Evolutionary conservation across 2,797 vertebrate genomes (phyloP).

Genomic region (Tympanoctomys barrerae): DNA sequence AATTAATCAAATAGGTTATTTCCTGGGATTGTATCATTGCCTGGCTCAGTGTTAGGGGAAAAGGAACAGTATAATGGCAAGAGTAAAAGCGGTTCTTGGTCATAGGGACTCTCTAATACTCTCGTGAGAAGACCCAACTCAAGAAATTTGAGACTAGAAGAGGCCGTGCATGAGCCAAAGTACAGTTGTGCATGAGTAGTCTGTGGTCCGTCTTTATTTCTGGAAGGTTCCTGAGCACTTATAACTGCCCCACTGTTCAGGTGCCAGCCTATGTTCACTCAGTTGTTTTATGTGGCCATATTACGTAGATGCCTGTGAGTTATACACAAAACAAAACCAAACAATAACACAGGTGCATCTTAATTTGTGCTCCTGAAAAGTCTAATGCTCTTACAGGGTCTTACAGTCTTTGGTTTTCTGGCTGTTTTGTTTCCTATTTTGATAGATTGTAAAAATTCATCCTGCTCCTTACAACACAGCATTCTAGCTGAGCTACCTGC

Average conservation of each 20-base stretch:
- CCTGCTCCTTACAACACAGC: background rate
- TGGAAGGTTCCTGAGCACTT: background rate
- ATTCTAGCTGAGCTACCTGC: background rate
- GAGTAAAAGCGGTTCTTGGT: background rate
- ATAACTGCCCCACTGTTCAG: background rate
- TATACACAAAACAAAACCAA: background rate
- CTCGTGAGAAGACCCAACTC: too few species aligned
- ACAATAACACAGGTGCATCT: background rate
- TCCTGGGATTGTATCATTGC: background rate
- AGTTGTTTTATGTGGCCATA: background rate
- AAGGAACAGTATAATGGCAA: background rate
- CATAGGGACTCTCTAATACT: background rate
- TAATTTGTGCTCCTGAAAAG: background rate
- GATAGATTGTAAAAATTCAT: conserved; percentile 66
- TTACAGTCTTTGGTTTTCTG: conserved; percentile 8
- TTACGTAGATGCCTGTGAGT: background rate
- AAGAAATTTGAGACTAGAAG: background rate
- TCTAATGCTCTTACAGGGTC: fast-evolving
- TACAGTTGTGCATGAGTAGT: background rate
- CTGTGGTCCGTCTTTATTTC: background rate
- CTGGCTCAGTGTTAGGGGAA: conserved; percentile 1
- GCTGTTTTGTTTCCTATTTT: conserved; percentile 52
- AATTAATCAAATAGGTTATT: background rate
- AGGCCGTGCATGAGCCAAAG: background rate
- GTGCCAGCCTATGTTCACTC: background rate